Evolutionary conservation across 2,888 invertebrate genomes (phyloP), one percentile per base, ranked within the genome.

Genomic region (Drosophila lutescens): DNA sequence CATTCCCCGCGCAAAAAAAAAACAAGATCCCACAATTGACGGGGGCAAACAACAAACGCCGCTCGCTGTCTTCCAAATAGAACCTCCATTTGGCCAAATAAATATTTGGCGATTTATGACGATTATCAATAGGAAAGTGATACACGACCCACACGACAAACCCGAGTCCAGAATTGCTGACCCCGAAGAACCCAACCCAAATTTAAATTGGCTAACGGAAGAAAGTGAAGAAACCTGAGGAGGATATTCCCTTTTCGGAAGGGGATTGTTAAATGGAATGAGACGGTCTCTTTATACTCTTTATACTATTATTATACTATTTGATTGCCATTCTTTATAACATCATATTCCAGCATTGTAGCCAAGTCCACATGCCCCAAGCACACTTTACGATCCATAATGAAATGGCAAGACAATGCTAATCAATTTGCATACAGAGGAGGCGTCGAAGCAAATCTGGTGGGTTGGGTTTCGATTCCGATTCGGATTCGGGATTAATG

Each of bases 121-220:
- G 85, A 85, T 86, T 88, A 88, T 88, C 82, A 88, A 84, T 85
- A 77, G 76, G 87, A 84, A 84, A 84, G 84, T 88, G 88, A 88
- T 84, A 88, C 88, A 70, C 75, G 88, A 86, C 87, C 83, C 77
- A 83, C 67, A 86, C 80, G 30, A 38, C 34, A 34, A 78, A 56
- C 56, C 68, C 26, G 61, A 61, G 53, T 38, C 49, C 36, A 20
- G 26, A 49, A 47, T 17, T 10, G 9, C 61, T 60, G 61, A 60
- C 61, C 61, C 61, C 49, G 36, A 34, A 15, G 46, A 62, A 62
- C 44, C 66, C 63, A 51, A 51, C 60, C 41, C 60, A 59, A 60
- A 65, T 65, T 44, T 15, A 23, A 65, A 51, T 66, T 65, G 41
- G 34, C 49, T 1, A 30, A 36, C 15, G 30, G 20, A 50, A 30